These are phyloP conservation scores for Dolichomitus sp. DNA, from an alignment of 2,888 invertebrate genomes.

Conservation along the genomic window DNA sequence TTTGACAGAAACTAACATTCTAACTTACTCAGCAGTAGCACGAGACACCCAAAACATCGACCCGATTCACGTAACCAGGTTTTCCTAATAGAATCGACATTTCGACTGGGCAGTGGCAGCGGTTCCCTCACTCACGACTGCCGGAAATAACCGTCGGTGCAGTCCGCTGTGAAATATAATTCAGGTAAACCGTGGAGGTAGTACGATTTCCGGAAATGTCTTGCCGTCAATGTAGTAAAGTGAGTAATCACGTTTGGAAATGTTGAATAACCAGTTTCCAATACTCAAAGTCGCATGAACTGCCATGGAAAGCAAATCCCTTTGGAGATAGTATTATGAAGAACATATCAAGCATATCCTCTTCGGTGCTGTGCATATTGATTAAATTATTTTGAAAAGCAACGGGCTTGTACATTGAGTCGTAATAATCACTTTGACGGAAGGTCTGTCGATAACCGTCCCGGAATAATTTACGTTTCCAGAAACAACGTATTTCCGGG, in stretches of 20 bases:
- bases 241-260: slow-evolving; percentile 41
- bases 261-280: slow-evolving; percentile 27
- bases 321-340: neutral
- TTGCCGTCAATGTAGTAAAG: slow-evolving; percentile 10
- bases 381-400: slow-evolving; percentile 46
- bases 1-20: neutral
- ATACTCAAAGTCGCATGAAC: slow-evolving; percentile 48
- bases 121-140: neutral
- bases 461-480: no score
- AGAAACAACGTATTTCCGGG: no score
- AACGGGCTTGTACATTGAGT: slow-evolving; percentile 42
- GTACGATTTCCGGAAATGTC: slow-evolving; percentile 29
- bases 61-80: slow-evolving; percentile 67
- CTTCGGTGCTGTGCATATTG: neutral
- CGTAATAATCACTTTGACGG: slow-evolving; percentile 60
- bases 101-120: neutral
- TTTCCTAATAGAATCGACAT: slow-evolving; percentile 71
- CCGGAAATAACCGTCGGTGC: neutral
- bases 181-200: neutral
- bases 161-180: slow-evolving; percentile 15
- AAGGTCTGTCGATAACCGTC: slow-evolving; percentile 71
- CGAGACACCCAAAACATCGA: slow-evolving; percentile 10
- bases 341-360: neutral
- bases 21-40: neutral
- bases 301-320: neutral